These are phyloP conservation scores for Clamator glandarius DNA, from an alignment of 2,797 vertebrate genomes.

Conservation along the genomic window DNA sequence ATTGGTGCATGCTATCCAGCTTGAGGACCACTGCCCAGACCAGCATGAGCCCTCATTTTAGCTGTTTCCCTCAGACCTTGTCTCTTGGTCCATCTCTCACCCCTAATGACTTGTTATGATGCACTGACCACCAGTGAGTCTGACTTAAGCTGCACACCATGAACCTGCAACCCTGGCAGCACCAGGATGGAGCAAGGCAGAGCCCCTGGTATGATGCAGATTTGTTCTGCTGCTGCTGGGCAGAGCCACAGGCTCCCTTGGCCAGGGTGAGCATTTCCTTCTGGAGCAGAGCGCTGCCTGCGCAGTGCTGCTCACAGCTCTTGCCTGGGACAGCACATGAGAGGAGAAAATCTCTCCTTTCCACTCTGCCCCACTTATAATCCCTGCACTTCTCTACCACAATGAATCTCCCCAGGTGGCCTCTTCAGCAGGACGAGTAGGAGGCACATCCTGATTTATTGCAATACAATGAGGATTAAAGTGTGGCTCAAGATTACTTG, in stretches of 20 bases:
- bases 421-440: neutral
- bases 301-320: neutral
- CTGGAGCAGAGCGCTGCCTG: no score
- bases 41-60: neutral
- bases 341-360: neutral
- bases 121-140: no score
- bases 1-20: neutral
- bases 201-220: neutral
- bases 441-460: neutral
- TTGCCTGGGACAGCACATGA: rapidly evolving
- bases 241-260: neutral
- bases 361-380: neutral
- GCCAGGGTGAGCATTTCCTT: neutral
- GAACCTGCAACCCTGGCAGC: neutral
- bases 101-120: neutral
- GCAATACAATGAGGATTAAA: neutral
- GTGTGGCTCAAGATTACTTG: rapidly evolving
- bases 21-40: neutral
- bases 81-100: neutral
- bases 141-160: neutral
- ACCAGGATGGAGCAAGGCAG: neutral
- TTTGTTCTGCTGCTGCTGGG: neutral
- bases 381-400: neutral
- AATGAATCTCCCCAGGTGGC: neutral
- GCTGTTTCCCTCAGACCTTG: neutral